phyloP scores from a whole-genome alignment of 2,888 invertebrate species.

The Caenorhabditis wallacei region DNA sequence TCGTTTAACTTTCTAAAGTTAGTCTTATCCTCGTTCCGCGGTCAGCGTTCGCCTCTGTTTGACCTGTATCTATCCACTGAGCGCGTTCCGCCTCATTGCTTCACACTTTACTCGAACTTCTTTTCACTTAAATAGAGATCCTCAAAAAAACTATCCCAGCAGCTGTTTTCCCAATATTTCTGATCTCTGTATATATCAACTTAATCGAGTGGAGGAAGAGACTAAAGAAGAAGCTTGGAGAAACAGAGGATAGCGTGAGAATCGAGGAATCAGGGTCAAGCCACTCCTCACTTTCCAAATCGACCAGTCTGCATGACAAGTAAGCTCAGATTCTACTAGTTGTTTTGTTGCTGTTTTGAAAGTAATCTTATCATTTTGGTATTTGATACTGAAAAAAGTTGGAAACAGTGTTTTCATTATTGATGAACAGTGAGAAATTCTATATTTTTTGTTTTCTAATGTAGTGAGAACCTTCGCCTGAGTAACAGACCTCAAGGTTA shows the following conservation, averaged over 20 bases:
- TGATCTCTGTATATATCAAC: constrained; percentile 22
- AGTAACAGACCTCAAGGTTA: too few relatives aligned
- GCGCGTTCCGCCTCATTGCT: constrained; percentile 64
- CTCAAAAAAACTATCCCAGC: not conserved
- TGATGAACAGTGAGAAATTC: not conserved
- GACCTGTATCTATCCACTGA: constrained; percentile 60
- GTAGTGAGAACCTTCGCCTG: too few relatives aligned
- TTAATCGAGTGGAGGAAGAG: not conserved
- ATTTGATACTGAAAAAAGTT: not conserved
- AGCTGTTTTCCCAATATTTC: constrained; percentile 4
- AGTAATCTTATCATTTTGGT: constrained; percentile 5
- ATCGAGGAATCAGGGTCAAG: constrained; percentile 51
- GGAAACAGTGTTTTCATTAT: not conserved
- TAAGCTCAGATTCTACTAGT: constrained; percentile 32
- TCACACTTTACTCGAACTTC: constrained; percentile 67
- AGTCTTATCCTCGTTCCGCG: constrained; percentile 62
- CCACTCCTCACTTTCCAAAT: constrained; percentile 20
- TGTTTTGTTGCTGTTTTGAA: constrained; percentile 12
- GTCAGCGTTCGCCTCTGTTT: constrained; percentile 48
- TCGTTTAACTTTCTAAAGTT: constrained; percentile 63
- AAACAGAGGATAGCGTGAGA: constrained; percentile 7
- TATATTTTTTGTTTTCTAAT: too few relatives aligned
- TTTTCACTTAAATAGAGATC: not conserved
- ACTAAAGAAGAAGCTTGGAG: not conserved
- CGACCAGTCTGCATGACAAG: constrained; percentile 41